Percentiles rank a stretch among this genome's conserved stretches.
These are phyloP conservation scores for Amblyornis subalaris DNA, from an alignment of 2,113 vertebrate genomes.

Conservation along the genomic window DNA sequence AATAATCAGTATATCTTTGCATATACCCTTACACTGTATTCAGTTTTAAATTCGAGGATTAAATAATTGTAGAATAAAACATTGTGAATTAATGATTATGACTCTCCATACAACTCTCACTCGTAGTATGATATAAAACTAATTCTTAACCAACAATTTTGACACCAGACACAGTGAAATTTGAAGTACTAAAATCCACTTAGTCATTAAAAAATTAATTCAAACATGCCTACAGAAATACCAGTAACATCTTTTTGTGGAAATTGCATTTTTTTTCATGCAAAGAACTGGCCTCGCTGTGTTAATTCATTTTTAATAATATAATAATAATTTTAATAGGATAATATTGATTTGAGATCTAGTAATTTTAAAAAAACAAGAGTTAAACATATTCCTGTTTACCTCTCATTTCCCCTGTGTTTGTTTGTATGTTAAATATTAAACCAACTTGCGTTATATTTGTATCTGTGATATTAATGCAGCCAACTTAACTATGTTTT, in stretches of 20 bases:
- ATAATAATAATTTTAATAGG: background rate
- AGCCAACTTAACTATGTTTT: background rate
- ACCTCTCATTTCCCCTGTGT: background rate
- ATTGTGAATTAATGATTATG: background rate
- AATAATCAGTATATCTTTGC: background rate
- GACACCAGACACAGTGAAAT: background rate
- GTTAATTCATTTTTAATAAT: background rate
- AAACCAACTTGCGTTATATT: background rate
- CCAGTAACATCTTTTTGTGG: background rate
- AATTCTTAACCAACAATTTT: background rate
- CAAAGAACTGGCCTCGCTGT: background rate
- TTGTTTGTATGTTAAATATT: background rate
- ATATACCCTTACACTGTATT: background rate
- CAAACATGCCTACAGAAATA: background rate
- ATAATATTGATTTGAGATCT: background rate
- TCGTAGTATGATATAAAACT: background rate
- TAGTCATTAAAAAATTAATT: background rate
- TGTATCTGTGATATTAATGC: background rate
- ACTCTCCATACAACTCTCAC: background rate
- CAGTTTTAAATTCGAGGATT: background rate
- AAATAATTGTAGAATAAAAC: background rate
- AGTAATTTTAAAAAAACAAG: background rate
- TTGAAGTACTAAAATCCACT: background rate
- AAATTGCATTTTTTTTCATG: background rate
- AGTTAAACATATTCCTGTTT: background rate